These are phyloP conservation scores for Pontoporia blainvillei DNA, from an alignment of 2,113 vertebrate species.

Conservation along the genomic window DNA sequence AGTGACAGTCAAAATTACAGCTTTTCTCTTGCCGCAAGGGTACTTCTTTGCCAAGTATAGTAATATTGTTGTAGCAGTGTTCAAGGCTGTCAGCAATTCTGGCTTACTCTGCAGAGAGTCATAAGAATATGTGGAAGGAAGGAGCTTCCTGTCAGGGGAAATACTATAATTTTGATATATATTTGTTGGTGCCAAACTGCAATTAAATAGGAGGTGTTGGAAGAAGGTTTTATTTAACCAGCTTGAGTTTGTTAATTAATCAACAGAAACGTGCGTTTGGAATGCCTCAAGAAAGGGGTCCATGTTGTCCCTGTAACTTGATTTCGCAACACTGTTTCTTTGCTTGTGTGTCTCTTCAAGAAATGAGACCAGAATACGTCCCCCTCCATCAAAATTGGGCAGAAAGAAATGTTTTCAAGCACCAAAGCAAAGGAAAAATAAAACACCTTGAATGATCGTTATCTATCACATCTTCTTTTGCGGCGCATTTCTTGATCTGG, in stretches of 20 bases:
- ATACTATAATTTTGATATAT: conserved; percentile 91
- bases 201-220: conserved; percentile 85
- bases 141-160: conserved; percentile 90
- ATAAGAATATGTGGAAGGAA: conserved; percentile 88
- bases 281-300: conserved; percentile 50
- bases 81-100: conserved; percentile 92
- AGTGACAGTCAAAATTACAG: conserved; percentile 93
- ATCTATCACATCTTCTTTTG: not conserved
- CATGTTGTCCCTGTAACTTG: not conserved
- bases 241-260: conserved; percentile 84
- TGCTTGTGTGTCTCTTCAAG: not conserved
- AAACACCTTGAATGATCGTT: conserved; percentile 26
- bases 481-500: not conserved
- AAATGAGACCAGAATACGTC: not conserved
- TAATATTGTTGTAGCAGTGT: conserved; percentile 90
- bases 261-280: conserved; percentile 75
- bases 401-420: not conserved
- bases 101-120: conserved; percentile 89
- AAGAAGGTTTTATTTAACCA: conserved; percentile 84
- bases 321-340: not conserved
- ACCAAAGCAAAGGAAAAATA: not conserved
- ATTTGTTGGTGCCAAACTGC: conserved; percentile 90
- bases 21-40: conserved; percentile 88
- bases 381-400: not conserved
- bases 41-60: conserved; percentile 88